Evolutionary conservation across 2,113 vertebrate genomes (phyloP).

Genomic region (Gila orcuttii): DNA sequence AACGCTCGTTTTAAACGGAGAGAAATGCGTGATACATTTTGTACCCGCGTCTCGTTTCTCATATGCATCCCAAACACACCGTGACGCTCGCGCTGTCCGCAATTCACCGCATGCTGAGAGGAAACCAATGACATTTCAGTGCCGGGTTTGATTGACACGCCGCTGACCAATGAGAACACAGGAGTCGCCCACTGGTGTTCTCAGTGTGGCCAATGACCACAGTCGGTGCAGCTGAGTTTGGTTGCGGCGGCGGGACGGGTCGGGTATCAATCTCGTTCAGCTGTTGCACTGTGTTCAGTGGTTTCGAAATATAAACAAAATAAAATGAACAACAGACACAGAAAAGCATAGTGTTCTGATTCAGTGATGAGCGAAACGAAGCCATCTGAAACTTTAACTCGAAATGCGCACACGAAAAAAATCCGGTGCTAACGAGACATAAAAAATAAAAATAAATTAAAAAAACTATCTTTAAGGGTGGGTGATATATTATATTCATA

Average conservation of each 20-base stretch:
- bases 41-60: neutral
- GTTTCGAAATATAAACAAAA: neutral
- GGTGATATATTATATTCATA: no score
- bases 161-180: neutral
- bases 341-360: neutral
- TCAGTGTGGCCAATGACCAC: neutral
- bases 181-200: neutral
- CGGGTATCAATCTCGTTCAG: neutral
- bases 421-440: neutral
- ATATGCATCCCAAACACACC: constrained; percentile 18
- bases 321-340: neutral
- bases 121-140: neutral
- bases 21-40: constrained; percentile 5
- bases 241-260: neutral
- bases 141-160: constrained; percentile 1
- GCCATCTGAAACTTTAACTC: neutral
- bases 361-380: neutral
- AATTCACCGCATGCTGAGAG: neutral
- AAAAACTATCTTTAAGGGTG: no score
- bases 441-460: no score
- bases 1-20: neutral
- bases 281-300: neutral
- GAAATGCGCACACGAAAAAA: neutral
- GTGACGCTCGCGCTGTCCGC: constrained; percentile 18
- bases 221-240: neutral